Percentiles rank a stretch among this genome's conserved stretches.
Evolutionary conservation across 2,113 vertebrate species (phyloP).

Genomic region (Callaeas wilsoni): DNA sequence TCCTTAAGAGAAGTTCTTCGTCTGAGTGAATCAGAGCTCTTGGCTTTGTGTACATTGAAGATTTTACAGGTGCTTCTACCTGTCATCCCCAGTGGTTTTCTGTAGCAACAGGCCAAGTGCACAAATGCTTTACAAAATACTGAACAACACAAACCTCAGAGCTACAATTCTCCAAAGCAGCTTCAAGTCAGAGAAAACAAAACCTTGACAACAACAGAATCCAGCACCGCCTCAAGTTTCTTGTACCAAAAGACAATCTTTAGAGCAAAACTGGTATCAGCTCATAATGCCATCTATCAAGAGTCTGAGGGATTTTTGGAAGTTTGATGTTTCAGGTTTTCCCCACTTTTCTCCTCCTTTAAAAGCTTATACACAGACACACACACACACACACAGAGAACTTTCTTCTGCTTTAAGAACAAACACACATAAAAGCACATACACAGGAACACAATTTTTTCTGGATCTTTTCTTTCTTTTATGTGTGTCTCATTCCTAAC

Average conservation of each 20-base stretch:
- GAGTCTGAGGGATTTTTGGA: neutral
- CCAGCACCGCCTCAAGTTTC: neutral
- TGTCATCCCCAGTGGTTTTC: neutral
- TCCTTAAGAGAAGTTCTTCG: neutral
- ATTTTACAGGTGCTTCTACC: neutral
- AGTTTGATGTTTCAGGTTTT: neutral
- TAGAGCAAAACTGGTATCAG: neutral
- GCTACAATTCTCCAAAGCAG: conserved; percentile 31
- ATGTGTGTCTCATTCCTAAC: neutral
- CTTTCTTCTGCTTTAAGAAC: neutral
- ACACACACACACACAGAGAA: neutral
- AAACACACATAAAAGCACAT: neutral
- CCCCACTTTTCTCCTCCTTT: neutral
- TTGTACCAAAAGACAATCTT: neutral
- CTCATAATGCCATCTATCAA: neutral
- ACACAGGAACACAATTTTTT: neutral
- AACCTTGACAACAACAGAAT: neutral
- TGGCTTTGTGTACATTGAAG: neutral
- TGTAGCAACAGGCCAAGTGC: neutral
- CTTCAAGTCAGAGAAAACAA: neutral
- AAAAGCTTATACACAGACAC: neutral
- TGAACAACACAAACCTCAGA: neutral
- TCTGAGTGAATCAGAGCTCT: neutral
- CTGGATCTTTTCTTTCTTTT: neutral
- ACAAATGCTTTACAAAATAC: conserved; percentile 37